These are phyloP conservation scores for Sceloporus undulatus DNA, from an alignment of 2,113 vertebrate species.

Conservation along the genomic window DNA sequence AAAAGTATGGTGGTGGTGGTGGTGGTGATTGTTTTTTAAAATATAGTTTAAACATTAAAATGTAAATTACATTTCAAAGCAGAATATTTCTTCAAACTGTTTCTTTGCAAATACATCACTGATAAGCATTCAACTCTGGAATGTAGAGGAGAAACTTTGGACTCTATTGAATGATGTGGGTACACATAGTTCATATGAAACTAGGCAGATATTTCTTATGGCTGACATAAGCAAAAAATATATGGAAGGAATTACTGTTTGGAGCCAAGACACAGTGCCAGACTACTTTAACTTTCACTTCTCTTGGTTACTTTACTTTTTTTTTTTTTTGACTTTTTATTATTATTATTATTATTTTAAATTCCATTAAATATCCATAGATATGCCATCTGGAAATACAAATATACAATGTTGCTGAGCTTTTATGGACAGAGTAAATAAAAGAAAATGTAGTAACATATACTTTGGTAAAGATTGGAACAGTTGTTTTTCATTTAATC, in stretches of 20 bases:
- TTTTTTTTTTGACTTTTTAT: too few species aligned
- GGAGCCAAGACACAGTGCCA: neutral
- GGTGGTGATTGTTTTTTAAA: neutral
- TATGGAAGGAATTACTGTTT: conserved; percentile 10
- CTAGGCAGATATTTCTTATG: conserved; percentile 3
- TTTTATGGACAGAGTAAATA: too few species aligned
- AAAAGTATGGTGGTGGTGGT: neutral
- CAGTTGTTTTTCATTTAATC: too few species aligned
- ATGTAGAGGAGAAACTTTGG: neutral
- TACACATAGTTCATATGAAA: conserved; percentile 1
- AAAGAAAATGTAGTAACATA: too few species aligned
- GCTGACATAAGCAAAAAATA: neutral
- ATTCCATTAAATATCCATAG: too few species aligned
- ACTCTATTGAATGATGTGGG: neutral
- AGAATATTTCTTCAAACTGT: conserved; percentile 15
- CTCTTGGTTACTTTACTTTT: neutral
- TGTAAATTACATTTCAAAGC: conserved; percentile 23
- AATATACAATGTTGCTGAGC: too few species aligned
- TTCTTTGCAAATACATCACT: conserved; percentile 21
- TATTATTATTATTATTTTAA: too few species aligned
- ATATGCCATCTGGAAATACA: too few species aligned
- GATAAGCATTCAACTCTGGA: neutral
- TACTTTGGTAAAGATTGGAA: too few species aligned
- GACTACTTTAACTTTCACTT: neutral
- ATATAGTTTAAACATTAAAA: conserved; percentile 11